These are phyloP conservation scores for Mastomys natalensis DNA, from an alignment of 2,113 vertebrate genomes.

Conservation along the genomic window DNA sequence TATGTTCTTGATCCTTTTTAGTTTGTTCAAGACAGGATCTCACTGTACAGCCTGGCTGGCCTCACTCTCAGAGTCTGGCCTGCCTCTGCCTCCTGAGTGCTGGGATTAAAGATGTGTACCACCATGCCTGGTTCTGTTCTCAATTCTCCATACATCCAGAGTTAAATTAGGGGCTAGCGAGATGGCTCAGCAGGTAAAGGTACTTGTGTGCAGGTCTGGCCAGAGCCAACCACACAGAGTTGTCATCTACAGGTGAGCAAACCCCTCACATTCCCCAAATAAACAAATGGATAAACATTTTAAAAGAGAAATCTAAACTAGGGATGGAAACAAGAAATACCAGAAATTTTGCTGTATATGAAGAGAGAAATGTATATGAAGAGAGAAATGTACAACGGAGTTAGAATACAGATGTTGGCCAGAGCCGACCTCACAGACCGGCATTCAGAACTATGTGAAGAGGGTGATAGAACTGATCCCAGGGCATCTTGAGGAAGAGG, in stretches of 20 bases:
- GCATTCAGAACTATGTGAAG: not conserved
- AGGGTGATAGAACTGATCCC: not conserved
- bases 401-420: not conserved
- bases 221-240: not conserved
- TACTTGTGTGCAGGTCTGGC: not conserved
- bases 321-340: not conserved
- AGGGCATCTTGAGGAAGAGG: not conserved
- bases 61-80: not conserved
- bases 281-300: not conserved
- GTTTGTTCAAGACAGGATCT: not conserved
- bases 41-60: not conserved
- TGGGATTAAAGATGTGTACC: not conserved
- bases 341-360: not conserved
- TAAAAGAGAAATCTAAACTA: constrained; percentile 5
- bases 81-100: not conserved
- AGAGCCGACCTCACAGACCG: not conserved
- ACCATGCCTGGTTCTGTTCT: not conserved
- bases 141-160: not conserved
- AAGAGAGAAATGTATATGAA: not conserved
- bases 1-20: constrained; percentile 36
- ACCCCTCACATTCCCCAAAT: not conserved
- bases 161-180: not conserved
- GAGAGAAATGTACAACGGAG: not conserved
- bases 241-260: not conserved
- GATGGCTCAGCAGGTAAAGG: not conserved